A percentile compares a stretch with the other conserved stretches of the same genome.
Evolutionary conservation across 1,140 invertebrate genomes (phyloP).

Genomic region (Gonioctena quinquepunctata): DNA sequence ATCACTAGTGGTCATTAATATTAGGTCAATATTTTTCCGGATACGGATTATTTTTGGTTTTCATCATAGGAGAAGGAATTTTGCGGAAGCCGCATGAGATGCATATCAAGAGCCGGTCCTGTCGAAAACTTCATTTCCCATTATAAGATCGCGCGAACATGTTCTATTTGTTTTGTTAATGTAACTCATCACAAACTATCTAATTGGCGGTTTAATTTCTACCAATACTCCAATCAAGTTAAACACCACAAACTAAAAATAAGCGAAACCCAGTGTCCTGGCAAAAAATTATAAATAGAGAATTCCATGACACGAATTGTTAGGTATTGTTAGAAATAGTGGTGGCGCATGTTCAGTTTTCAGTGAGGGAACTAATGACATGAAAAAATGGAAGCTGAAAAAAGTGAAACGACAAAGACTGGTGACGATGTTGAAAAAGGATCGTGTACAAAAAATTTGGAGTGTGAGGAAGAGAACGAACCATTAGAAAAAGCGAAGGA

Average conservation of each 20-base stretch:
- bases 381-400: not conserved
- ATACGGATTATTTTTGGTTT: too few relatives aligned
- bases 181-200: not conserved
- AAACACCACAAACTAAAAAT: conserved; percentile 9
- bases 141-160: too few relatives aligned
- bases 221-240: not conserved
- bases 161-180: not conserved
- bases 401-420: not conserved
- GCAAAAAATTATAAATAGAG: conserved; percentile 31
- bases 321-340: not conserved
- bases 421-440: not conserved
- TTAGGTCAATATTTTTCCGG: too few relatives aligned
- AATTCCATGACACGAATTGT: not conserved
- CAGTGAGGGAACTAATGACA: not conserved
- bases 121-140: too few relatives aligned
- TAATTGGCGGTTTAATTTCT: not conserved
- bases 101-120: not conserved
- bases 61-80: too few relatives aligned
- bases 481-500: conserved; percentile 42
- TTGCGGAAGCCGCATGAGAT: too few relatives aligned
- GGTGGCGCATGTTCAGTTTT: not conserved
- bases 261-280: not conserved
- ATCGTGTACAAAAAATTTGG: conserved; percentile 1
- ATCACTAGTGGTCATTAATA: too few relatives aligned
- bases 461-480: conserved; percentile 34